These are phyloP conservation scores for Gymnoscopelus microlampas DNA, from an alignment of 2,797 vertebrate genomes.

Conservation along the genomic window DNA sequence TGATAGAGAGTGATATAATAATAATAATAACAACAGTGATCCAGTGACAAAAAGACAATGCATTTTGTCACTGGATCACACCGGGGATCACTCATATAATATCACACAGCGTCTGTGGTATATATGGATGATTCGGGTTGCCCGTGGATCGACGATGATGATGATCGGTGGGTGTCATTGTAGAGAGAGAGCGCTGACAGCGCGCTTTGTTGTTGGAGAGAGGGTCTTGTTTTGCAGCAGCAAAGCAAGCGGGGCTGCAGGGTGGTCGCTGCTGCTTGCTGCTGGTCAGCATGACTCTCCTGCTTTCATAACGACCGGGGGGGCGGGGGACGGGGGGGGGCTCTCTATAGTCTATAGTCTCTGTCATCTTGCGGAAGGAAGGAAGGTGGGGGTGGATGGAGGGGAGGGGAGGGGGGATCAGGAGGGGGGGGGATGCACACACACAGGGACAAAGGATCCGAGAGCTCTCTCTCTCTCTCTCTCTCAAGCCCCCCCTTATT, in stretches of 20 bases:
- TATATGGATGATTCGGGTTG: background rate
- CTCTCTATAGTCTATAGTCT: background rate
- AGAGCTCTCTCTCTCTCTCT: constrained; percentile 49
- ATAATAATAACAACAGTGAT: too few species aligned
- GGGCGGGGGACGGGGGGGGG: too few species aligned
- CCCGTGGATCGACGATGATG: background rate
- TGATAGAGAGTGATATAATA: too few species aligned
- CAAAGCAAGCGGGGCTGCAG: constrained; percentile 13
- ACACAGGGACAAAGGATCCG: constrained; percentile 71
- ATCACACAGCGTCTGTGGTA: too few species aligned
- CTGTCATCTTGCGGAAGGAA: constrained; percentile 44
- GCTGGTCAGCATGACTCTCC: constrained; percentile 31
- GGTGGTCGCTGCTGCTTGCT: constrained; percentile 14
- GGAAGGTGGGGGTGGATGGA: constrained; percentile 1
- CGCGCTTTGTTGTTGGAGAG: constrained; percentile 25
- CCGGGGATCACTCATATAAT: too few species aligned
- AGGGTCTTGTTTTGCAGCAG: constrained; percentile 19
- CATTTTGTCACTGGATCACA: too few species aligned
- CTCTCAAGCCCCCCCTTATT: constrained; percentile 29
- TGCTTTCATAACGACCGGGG: constrained; percentile 16
- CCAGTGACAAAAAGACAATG: too few species aligned
- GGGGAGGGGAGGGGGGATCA: background rate
- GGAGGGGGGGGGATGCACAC: constrained; percentile 17
- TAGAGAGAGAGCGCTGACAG: constrained; percentile 20
- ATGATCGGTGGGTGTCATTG: constrained; percentile 18